Percentiles rank a stretch among this genome's conserved stretches.
Evolutionary conservation across 2,113 vertebrate genomes (phyloP).

Genomic region (Hystrix cristata): DNA sequence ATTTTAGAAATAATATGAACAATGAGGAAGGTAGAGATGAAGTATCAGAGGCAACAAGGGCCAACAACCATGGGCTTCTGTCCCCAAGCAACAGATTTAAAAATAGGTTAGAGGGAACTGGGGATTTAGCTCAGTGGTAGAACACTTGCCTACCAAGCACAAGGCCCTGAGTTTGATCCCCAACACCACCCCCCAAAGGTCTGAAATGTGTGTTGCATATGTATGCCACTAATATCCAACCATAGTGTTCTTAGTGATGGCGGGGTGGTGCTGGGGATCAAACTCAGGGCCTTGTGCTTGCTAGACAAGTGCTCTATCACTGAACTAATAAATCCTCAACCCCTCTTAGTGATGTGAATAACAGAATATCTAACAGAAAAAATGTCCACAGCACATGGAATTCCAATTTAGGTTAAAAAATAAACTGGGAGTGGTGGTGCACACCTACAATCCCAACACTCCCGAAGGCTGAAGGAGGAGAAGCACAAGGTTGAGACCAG

Average conservation of each 20-base stretch:
- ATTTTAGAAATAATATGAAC: conserved; percentile 25
- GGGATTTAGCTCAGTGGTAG: too few species aligned
- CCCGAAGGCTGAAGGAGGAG: neutral
- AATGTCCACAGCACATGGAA: neutral
- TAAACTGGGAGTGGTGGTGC: neutral
- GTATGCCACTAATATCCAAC: neutral
- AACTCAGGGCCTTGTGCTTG: too few species aligned
- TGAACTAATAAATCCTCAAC: too few species aligned
- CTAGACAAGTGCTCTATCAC: too few species aligned
- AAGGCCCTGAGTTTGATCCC: too few species aligned
- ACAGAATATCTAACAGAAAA: neutral
- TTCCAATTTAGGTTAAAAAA: neutral
- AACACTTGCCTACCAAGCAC: too few species aligned
- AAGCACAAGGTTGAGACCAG: neutral
- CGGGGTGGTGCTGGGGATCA: too few species aligned
- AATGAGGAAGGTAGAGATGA: neutral
- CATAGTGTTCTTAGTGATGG: neutral
- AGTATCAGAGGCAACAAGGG: neutral
- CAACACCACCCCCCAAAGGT: too few species aligned
- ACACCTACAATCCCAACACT: neutral
- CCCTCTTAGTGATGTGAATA: neutral
- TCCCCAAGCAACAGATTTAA: conserved; percentile 1
- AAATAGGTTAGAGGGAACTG: neutral
- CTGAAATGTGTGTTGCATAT: neutral
- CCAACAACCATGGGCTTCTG: neutral